Percentiles rank a stretch among this genome's conserved stretches.
phyloP scores from a whole-genome alignment of 2,888 invertebrate genomes.

The Limenitis arthemis region DNA sequence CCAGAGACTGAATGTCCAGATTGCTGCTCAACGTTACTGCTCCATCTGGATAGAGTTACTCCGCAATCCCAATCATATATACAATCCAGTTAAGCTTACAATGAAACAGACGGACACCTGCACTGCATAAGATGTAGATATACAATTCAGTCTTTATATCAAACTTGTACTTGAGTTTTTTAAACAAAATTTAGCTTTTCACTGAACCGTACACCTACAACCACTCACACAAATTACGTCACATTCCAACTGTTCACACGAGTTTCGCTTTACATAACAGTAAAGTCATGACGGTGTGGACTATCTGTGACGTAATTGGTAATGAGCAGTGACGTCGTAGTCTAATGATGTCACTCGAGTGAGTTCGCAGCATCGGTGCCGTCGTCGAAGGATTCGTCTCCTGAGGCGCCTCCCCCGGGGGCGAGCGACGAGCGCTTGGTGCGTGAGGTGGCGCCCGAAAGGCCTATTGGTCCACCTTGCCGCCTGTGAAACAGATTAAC shows the following conservation, averaged over 20 bases:
- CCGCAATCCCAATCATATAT: too few species aligned
- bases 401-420: slow-evolving; percentile 75
- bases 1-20: slow-evolving; percentile 18
- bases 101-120: too few species aligned
- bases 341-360: slow-evolving; percentile 65
- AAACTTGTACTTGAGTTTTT: not conserved
- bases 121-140: slow-evolving; percentile 2
- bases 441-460: slow-evolving; percentile 74
- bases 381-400: slow-evolving; percentile 83
- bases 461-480: slow-evolving; percentile 71
- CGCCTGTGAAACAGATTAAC: slow-evolving; percentile 38
- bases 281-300: too few species aligned
- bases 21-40: slow-evolving; percentile 3
- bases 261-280: too few species aligned
- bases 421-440: slow-evolving; percentile 81
- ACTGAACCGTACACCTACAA: slow-evolving; percentile 9
- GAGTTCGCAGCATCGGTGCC: slow-evolving; percentile 82
- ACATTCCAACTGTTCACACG: too few species aligned
- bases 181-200: not conserved
- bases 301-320: too few species aligned
- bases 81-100: too few species aligned
- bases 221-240: not conserved
- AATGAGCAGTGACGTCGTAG: not conserved
- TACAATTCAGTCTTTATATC: slow-evolving; percentile 8
- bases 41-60: too few species aligned